Conservation (phyloP, 1,140 invertebrate species). For the Zophobas atratus region DNA sequence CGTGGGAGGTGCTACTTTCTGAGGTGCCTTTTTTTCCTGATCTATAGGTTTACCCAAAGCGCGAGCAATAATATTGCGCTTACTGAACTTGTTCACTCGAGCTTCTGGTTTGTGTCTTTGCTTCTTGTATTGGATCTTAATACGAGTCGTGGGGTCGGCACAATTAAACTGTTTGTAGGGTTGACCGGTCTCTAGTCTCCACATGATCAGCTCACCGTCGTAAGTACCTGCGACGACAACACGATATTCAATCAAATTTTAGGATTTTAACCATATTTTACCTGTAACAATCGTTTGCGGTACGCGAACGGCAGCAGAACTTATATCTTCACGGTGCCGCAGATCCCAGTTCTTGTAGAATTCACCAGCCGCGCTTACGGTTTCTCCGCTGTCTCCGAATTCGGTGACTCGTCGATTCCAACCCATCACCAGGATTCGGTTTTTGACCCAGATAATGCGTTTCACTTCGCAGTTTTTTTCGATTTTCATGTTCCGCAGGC, state of each 20-base stretch:
- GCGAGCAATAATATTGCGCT: slow-evolving; percentile 16
- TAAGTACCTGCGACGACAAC: slow-evolving; percentile 68
- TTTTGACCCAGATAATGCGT: slow-evolving; percentile 72
- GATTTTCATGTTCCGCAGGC: slow-evolving; percentile 76
- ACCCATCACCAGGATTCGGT: slow-evolving; percentile 78
- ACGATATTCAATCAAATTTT: no score
- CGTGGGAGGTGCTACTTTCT: not conserved
- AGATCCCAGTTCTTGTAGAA: slow-evolving; percentile 69
- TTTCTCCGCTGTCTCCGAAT: slow-evolving; percentile 75
- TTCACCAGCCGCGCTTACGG: not conserved
- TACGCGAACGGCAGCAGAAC: slow-evolving; percentile 74
- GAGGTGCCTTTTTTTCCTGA: not conserved
- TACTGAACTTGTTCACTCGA: slow-evolving; percentile 2
- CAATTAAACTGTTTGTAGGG: slow-evolving; percentile 65
- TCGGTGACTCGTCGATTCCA: slow-evolving; percentile 81
- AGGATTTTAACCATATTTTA: no score
- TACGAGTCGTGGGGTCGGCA: slow-evolving; percentile 61
- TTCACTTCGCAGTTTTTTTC: slow-evolving; percentile 75
- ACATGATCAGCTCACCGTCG: slow-evolving; percentile 84
- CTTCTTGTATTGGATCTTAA: slow-evolving; percentile 64
- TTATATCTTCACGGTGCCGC: slow-evolving; percentile 82
- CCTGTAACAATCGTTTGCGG: slow-evolving; percentile 78
- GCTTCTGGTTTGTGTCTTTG: not conserved
- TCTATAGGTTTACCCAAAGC: slow-evolving; percentile 8
- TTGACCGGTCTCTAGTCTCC: slow-evolving; percentile 70